Evolutionary conservation across 2,113 vertebrate genomes (phyloP).

Genomic region (Ctenodactylus gundi): DNA sequence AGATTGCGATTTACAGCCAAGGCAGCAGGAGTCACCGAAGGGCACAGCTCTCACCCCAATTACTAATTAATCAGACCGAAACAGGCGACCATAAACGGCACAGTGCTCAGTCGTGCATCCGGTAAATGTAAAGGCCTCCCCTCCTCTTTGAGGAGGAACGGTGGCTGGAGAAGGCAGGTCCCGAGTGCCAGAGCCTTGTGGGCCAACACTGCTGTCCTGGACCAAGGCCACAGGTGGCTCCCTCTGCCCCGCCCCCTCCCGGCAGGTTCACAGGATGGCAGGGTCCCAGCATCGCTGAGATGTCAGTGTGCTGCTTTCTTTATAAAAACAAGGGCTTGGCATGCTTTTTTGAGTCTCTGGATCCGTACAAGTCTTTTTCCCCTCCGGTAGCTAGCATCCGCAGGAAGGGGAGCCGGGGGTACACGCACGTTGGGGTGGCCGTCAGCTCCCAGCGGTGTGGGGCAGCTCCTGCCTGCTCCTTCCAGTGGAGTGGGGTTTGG

Average conservation of each 20-base stretch:
- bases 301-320: slow-evolving; percentile 49
- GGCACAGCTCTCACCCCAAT: slow-evolving; percentile 82
- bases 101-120: slow-evolving; percentile 60
- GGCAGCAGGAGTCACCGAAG: slow-evolving; percentile 83
- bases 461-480: too few relatives aligned
- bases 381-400: background rate
- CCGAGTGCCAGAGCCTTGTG: background rate
- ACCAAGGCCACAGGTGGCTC: background rate
- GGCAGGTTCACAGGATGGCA: slow-evolving; percentile 42
- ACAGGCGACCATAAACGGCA: slow-evolving; percentile 81
- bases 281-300: slow-evolving; percentile 55
- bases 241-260: slow-evolving; percentile 22
- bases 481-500: too few relatives aligned
- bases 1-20: slow-evolving; percentile 86
- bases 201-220: background rate
- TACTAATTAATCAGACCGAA: slow-evolving; percentile 87
- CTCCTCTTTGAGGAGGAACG: slow-evolving; percentile 46
- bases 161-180: slow-evolving; percentile 22
- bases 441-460: too few relatives aligned
- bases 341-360: slow-evolving; percentile 35
- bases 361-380: background rate
- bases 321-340: slow-evolving; percentile 37
- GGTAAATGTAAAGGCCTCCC: slow-evolving; percentile 72
- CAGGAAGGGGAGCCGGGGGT: background rate
- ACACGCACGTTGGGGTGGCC: too few relatives aligned